These are phyloP conservation scores for Trichopria drosophilae DNA, from an alignment of 2,888 invertebrate genomes.

Conservation along the genomic window DNA sequence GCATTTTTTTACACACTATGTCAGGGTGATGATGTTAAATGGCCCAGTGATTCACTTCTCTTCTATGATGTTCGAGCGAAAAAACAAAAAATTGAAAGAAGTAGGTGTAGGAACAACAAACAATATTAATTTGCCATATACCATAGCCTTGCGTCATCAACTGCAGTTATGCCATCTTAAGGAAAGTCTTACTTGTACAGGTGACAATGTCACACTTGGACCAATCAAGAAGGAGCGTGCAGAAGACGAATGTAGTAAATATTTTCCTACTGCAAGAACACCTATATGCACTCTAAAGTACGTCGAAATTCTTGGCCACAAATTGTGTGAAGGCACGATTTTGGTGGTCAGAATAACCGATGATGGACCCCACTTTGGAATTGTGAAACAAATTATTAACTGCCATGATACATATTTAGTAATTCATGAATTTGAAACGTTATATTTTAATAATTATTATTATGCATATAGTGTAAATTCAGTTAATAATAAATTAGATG, in stretches of 20 bases:
- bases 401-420: neutral
- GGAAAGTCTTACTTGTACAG: neutral
- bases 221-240: neutral
- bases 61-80: too few relatives aligned
- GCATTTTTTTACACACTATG: too few relatives aligned
- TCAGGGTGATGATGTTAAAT: conserved; percentile 10
- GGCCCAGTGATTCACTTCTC: too few relatives aligned
- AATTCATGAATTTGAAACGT: too few relatives aligned
- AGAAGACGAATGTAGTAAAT: too few relatives aligned
- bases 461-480: conserved; percentile 1
- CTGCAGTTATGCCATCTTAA: conserved; percentile 10
- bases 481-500: neutral
- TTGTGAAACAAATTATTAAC: neutral
- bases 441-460: neutral
- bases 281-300: too few relatives aligned
- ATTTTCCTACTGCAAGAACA: too few relatives aligned
- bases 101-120: neutral
- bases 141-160: conserved; percentile 8
- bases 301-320: too few relatives aligned
- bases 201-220: conserved; percentile 3
- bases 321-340: too few relatives aligned
- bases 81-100: conserved; percentile 9
- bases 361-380: too few relatives aligned
- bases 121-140: conserved; percentile 5
- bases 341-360: too few relatives aligned